Evolutionary conservation across 2,888 invertebrate species (phyloP).

Genomic region (Dione vanillae): DNA sequence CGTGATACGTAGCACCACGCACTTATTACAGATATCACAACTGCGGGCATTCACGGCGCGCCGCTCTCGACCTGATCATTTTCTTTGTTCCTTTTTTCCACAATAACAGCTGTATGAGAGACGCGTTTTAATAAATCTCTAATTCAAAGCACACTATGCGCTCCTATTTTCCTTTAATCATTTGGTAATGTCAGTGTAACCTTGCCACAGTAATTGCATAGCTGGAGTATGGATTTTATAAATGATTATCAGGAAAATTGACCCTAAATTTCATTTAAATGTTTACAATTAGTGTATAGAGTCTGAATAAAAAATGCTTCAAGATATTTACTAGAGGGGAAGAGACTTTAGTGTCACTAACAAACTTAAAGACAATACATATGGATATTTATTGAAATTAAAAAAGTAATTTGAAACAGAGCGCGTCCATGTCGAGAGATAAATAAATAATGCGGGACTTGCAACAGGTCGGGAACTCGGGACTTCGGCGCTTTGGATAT

Average conservation of each 20-base stretch:
- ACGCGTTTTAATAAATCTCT: conserved; percentile 8
- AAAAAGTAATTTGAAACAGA: background rate
- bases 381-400: background rate
- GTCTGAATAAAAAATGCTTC: too few species aligned
- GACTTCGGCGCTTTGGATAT: conserved; percentile 17
- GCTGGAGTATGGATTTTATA: too few species aligned
- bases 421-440: conserved; percentile 8
- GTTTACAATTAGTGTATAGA: too few species aligned
- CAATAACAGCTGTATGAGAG: conserved; percentile 3
- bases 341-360: too few species aligned
- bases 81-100: conserved; percentile 22
- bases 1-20: too few species aligned
- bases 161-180: background rate
- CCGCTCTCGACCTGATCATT: conserved; percentile 16
- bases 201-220: too few species aligned
- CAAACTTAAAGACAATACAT: background rate
- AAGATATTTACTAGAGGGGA: too few species aligned
- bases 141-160: background rate
- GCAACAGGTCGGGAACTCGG: conserved; percentile 27
- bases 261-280: too few species aligned
- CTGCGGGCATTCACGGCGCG: conserved; percentile 12
- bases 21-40: conserved; percentile 27
- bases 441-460: conserved; percentile 26
- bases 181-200: background rate
- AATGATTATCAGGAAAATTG: too few species aligned